Evolutionary conservation across 2,797 vertebrate genomes (phyloP), one percentile per base, ranked within the genome.

Genomic region (Muraenolepis orangiensis): DNA sequence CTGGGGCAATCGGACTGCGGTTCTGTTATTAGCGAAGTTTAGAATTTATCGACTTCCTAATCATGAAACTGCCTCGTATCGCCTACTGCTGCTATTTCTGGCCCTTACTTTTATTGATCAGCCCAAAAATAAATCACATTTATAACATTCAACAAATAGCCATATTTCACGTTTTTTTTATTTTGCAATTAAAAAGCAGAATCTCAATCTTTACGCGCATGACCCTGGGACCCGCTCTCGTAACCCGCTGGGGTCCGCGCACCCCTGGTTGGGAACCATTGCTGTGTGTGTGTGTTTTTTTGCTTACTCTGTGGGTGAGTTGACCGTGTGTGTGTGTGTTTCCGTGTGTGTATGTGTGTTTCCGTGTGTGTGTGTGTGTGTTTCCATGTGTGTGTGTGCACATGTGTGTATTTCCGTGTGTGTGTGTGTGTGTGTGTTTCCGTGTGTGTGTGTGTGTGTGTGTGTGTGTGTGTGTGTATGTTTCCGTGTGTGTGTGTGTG

Each of bases 401-500:
- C n/a, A n/a, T n/a, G n/a, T n/a, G n/a, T n/a, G n/a, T n/a, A n/a
- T 23, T n/a, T n/a, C n/a, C n/a, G 16, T 16, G 2, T 84, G 82
- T 12, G 72, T 87, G 85, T 51, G 46, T 51, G 1, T 16, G 20
- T 18, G n/a, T n/a, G n/a, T n/a, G 46, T 16, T 51, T 6, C 46
- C 8, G 0, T n/a, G n/a, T n/a, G n/a, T n/a, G n/a, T n/a, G n/a
- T n/a, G n/a, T n/a, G n/a, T n/a, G n/a, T n/a, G n/a, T n/a, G 46
- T 26, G n/a, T 68, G 30, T 4, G 1, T 3, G 2, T 66, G 61
- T 26, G 20, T 23, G 7, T 66, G 7, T 23, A 2, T 23, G 7
- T 23, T n/a, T n/a, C n/a, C n/a, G 16, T 16, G 2, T 84, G 82
- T 12, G 72, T 87, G 88, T 88, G 85, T n/a, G n/a, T n/a, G 78